phyloP scores from a whole-genome alignment of 2,797 vertebrate genomes.

The Ciconia nigra region DNA sequence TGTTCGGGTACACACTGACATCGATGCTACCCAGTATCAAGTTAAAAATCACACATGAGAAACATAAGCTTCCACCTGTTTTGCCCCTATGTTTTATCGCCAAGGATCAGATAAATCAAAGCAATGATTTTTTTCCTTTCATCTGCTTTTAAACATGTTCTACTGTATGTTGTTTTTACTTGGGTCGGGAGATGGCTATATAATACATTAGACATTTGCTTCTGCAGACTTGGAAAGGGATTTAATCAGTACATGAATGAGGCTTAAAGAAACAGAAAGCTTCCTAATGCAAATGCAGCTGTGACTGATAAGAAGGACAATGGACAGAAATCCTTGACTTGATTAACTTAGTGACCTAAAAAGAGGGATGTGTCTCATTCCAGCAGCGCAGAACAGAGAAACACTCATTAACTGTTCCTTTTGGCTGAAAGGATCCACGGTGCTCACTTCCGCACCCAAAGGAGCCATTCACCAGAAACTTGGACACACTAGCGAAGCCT shows the following conservation, averaged over 20 bases:
- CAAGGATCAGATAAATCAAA: neutral
- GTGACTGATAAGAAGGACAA: slow-evolving; percentile 67
- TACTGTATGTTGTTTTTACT: neutral
- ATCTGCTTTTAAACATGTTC: slow-evolving; percentile 18
- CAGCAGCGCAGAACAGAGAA: slow-evolving; percentile 56
- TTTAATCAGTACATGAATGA: slow-evolving; percentile 57
- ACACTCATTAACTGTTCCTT: slow-evolving; percentile 61
- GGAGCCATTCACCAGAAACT: slow-evolving; percentile 58
- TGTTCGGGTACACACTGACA: neutral
- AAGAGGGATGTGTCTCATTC: slow-evolving; percentile 65
- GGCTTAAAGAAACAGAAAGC: slow-evolving; percentile 57
- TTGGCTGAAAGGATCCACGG: slow-evolving; percentile 39
- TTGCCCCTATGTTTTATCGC: neutral
- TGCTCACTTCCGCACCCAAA: slow-evolving; percentile 53
- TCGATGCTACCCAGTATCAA: neutral
- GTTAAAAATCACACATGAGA: neutral
- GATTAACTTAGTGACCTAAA: slow-evolving; percentile 72
- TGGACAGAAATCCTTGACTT: slow-evolving; percentile 65
- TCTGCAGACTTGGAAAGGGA: slow-evolving; percentile 41
- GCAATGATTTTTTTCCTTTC: neutral
- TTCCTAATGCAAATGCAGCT: slow-evolving; percentile 64
- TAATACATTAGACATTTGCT: slow-evolving; percentile 49
- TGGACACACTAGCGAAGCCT: slow-evolving; percentile 47
- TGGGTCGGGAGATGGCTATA: slow-evolving; percentile 22
- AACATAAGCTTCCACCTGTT: neutral